phyloP scores from a whole-genome alignment of 2,888 invertebrate genomes.

The Acrobasis repandana region DNA sequence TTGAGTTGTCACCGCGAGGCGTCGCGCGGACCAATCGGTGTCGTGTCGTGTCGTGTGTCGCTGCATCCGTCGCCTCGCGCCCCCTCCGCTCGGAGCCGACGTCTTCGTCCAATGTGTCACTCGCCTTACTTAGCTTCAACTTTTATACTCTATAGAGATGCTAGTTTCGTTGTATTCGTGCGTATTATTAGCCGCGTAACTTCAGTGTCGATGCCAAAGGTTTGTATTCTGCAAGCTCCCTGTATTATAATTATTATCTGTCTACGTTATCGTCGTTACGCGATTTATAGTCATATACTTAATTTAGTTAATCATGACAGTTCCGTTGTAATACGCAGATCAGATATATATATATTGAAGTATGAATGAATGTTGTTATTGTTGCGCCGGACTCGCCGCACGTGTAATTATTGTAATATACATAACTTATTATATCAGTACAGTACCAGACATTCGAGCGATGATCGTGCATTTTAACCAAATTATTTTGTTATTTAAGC shows the following conservation, averaged over 20 bases:
- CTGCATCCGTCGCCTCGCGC: neutral
- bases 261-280: constrained; percentile 46
- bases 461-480: constrained; percentile 54
- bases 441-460: constrained; percentile 38
- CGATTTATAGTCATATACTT: constrained; percentile 43
- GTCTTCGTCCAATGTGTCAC: constrained; percentile 29
- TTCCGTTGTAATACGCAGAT: constrained; percentile 28
- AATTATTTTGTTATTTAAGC: constrained; percentile 60
- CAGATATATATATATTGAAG: constrained; percentile 16
- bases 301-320: constrained; percentile 35
- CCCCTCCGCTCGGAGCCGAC: constrained; percentile 24
- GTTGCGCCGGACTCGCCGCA: constrained; percentile 13
- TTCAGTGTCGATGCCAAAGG: constrained; percentile 62
- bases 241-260: constrained; percentile 44
- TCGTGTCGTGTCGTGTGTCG: constrained; percentile 72
- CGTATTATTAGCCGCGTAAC: constrained; percentile 37
- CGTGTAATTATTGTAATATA: constrained; percentile 29
- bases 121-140: constrained; percentile 48
- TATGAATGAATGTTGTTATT: constrained; percentile 18
- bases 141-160: constrained; percentile 49
- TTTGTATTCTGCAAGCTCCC: constrained; percentile 50
- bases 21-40: constrained; percentile 71
- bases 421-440: constrained; percentile 35
- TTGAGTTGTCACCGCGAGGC: constrained; percentile 21
- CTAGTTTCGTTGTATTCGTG: constrained; percentile 51